A percentile compares a stretch with the other conserved stretches of the same genome.
phyloP scores from a whole-genome alignment of 2,888 invertebrate species.

The Myopa testacea region DNA sequence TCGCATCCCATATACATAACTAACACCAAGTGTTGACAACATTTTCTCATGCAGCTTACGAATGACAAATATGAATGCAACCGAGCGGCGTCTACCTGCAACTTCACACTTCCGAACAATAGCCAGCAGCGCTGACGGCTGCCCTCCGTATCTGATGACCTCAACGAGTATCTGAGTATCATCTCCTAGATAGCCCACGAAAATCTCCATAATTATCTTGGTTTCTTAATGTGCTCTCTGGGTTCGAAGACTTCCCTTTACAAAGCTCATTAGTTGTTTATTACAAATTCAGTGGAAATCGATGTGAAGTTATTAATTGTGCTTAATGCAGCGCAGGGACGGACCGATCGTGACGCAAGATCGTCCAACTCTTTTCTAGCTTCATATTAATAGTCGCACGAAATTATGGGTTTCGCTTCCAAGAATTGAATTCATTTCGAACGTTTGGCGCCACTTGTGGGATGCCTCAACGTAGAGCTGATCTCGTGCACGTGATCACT shows the following conservation, averaged over 20 bases:
- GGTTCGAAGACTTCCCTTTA: conserved; percentile 4
- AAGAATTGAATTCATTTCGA: conserved; percentile 16
- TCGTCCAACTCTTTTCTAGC: neutral
- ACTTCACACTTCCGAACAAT: conserved; percentile 53
- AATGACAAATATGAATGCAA: conserved; percentile 35
- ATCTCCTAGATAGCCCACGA: conserved; percentile 18
- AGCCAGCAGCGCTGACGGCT: conserved; percentile 6
- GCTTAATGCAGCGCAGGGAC: conserved; percentile 53
- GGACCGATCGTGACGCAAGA: too few relatives aligned
- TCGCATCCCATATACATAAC: neutral
- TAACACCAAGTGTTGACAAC: conserved; percentile 48
- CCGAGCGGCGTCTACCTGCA: conserved; percentile 47
- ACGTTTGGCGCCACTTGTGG: conserved; percentile 37
- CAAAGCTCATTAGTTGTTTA: conserved; percentile 55
- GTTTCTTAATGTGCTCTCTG: neutral
- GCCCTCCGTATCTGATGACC: neutral
- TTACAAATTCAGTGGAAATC: conserved; percentile 58
- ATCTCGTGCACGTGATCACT: conserved; percentile 7
- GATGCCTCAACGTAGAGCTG: conserved; percentile 58
- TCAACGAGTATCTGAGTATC: conserved; percentile 12
- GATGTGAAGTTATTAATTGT: conserved; percentile 46
- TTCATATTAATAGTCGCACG: neutral
- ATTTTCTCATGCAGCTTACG: conserved; percentile 40
- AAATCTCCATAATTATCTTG: conserved; percentile 61
- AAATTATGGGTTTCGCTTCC: conserved; percentile 12